A percentile compares a stretch with the other conserved stretches of the same genome.
Conservation (phyloP, 2,888 invertebrate genomes). For the Patella ulyssiponensis region DNA sequence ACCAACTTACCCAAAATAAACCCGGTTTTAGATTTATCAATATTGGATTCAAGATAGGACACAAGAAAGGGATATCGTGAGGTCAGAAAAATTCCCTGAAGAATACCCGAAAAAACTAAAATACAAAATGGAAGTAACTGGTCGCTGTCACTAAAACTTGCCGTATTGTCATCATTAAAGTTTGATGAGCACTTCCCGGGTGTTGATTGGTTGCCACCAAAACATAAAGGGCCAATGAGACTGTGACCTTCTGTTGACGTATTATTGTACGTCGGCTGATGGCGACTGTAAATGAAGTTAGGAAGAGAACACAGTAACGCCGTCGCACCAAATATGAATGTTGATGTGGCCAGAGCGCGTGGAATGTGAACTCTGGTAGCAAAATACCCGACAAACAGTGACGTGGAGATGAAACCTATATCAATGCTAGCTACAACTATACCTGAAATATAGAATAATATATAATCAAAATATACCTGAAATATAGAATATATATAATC, state of each 20-base stretch:
- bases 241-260: background rate
- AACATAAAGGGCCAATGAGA: background rate
- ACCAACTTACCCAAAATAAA: constrained; percentile 39
- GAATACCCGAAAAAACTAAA: constrained; percentile 39
- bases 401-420: constrained; percentile 50
- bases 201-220: background rate
- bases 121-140: constrained; percentile 23
- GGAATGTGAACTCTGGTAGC: constrained; percentile 43
- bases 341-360: constrained; percentile 33
- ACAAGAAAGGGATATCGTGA: constrained; percentile 36
- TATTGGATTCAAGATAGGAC: constrained; percentile 40
- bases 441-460: background rate
- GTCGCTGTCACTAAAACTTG: background rate
- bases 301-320: constrained; percentile 46
- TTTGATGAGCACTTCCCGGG: background rate
- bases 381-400: constrained; percentile 44
- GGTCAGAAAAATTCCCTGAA: constrained; percentile 43
- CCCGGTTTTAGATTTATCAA: constrained; percentile 42
- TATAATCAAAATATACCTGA: constrained; percentile 18
- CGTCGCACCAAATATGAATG: constrained; percentile 42
- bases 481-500: background rate
- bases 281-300: constrained; percentile 33
- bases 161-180: background rate
- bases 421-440: constrained; percentile 61
- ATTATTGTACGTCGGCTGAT: background rate